phyloP scores from a whole-genome alignment of 2,113 vertebrate genomes.

The Eurystomus gularis region DNA sequence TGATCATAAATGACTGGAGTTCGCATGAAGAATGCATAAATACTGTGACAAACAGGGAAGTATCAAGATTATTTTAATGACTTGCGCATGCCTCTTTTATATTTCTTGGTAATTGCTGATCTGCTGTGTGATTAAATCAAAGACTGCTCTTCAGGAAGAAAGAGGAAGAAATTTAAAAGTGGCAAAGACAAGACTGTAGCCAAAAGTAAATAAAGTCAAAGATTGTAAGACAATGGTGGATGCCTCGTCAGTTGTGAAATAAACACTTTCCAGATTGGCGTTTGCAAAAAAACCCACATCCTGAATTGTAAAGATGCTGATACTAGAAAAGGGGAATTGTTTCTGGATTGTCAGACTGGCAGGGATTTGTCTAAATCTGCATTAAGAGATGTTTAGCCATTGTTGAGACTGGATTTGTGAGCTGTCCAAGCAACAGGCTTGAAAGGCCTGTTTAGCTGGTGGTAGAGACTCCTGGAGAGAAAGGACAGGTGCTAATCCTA shows the following conservation, averaged over 20 bases:
- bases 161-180: background rate
- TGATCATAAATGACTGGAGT: background rate
- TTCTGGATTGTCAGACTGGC: background rate
- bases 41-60: background rate
- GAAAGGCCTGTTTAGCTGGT: background rate
- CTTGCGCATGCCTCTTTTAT: background rate
- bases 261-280: background rate
- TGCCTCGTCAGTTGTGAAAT: background rate
- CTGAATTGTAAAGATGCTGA: background rate
- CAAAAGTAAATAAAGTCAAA: background rate
- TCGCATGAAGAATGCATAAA: background rate
- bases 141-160: background rate
- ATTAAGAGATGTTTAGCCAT: background rate
- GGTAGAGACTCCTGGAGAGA: background rate
- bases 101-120: background rate
- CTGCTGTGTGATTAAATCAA: constrained; percentile 18
- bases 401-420: fast-evolving
- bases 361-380: background rate
- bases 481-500: background rate
- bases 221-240: background rate
- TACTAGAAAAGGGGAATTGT: background rate
- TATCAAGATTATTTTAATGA: background rate
- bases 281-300: background rate
- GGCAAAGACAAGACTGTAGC: background rate
- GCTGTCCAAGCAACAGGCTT: background rate